Base-by-base conservation (phyloP, 1,140 invertebrate genomes). In the Brachystomella parvula region DNA sequence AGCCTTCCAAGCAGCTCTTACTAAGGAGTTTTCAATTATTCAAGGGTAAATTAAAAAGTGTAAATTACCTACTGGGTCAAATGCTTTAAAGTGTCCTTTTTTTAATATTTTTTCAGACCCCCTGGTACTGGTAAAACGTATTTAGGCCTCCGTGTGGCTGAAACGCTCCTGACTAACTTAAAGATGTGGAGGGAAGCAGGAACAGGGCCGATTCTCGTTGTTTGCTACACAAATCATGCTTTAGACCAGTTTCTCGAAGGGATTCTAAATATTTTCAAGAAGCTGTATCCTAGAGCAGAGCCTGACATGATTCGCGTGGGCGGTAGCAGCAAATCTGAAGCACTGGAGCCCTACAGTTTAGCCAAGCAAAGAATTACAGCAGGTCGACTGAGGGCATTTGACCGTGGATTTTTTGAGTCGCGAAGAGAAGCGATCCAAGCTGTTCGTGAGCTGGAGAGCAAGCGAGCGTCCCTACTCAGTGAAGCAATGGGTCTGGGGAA, bases 191-290 rank as follows among this genome's bases (percentile, higher is more conserved):
- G 66, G 12, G 39, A 9, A 44, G n/a, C 9, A 12, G n/a, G n/a
- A 9, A n/a, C 9, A 12, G 33, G 47, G 35, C 86, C 87, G 3
- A 86, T 94, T 64, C 76, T 94, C 1, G 80, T 94, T 17, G 83
- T 94, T 30, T 90, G 89, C 74, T 91, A 86, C 70, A 93, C 89
- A 0, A 94, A 94, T 75, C 89, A 93, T 77, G 90, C 91, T 1
- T 75, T 94, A 2, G 91, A 94, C 79, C 89, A 94, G 75, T 93
- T 94, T 79, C 76, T 94, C 19, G 84, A 90, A 76, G 87, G 85
- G 24, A 80, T 89, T 6, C 74, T 83, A 6, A 64, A 76, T n/a
- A 70, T 73, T 56, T 69, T 63, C 6, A 56, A 56, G 26, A 56
- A 56, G 12, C 12, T 56, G 17, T 31, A 15, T 32, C 58, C 58